phyloP scores from a whole-genome alignment of 2,113 vertebrate species.

The Lipophrys pholis region DNA sequence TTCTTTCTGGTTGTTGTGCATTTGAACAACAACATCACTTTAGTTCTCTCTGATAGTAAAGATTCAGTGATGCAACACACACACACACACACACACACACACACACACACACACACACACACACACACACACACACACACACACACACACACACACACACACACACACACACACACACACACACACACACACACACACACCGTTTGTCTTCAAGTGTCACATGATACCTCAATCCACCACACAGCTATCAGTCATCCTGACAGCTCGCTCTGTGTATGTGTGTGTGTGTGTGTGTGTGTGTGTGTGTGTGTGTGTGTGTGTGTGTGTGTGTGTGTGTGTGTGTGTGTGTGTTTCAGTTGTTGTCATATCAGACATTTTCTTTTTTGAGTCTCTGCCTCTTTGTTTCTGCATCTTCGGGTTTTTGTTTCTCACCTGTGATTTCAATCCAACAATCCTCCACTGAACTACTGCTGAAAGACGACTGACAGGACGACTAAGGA shows the following conservation, averaged over 20 bases:
- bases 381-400: too few relatives aligned
- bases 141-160: slow-evolving; percentile 14
- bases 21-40: background rate
- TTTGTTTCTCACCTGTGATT: too few relatives aligned
- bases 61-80: slow-evolving; percentile 9
- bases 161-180: slow-evolving; percentile 17
- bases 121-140: slow-evolving; percentile 32
- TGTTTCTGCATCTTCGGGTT: too few relatives aligned
- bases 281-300: slow-evolving; percentile 12
- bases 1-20: background rate
- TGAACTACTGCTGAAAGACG: too few relatives aligned
- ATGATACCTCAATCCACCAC: slow-evolving; percentile 49
- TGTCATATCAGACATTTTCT: too few relatives aligned
- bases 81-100: slow-evolving; percentile 9
- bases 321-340: slow-evolving; percentile 21
- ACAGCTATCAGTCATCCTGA: slow-evolving; percentile 60
- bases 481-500: too few relatives aligned
- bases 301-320: slow-evolving; percentile 40
- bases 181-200: slow-evolving; percentile 34
- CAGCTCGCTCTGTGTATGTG: slow-evolving; percentile 43
- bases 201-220: slow-evolving; percentile 26
- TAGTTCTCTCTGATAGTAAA: too few relatives aligned
- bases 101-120: slow-evolving; percentile 35
- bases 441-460: too few relatives aligned
- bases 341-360: background rate